Percentiles rank a stretch among this genome's conserved stretches.
These are phyloP conservation scores for Odontomyia ornata DNA, from an alignment of 2,888 invertebrate species.

Conservation along the genomic window DNA sequence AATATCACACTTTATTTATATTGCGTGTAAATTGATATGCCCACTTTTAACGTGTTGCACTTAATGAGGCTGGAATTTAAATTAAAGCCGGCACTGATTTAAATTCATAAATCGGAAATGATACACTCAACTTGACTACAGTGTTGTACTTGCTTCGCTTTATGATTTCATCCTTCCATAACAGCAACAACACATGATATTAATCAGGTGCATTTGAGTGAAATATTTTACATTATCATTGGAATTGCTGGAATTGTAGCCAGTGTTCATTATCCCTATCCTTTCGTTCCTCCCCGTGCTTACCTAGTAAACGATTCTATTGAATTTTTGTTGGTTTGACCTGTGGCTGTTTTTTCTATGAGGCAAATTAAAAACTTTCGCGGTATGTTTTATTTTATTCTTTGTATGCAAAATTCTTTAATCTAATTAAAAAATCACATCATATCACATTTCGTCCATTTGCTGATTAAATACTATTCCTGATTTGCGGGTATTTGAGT, in stretches of 20 bases:
- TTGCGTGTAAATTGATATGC: conserved; percentile 1
- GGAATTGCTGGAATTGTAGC: not conserved
- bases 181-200: not conserved
- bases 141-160: not conserved
- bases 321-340: not conserved
- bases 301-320: not conserved
- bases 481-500: not conserved
- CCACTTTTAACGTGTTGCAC: conserved; percentile 49
- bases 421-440: conserved; percentile 41
- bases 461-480: conserved; percentile 2
- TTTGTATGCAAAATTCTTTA: not conserved
- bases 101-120: conserved; percentile 28
- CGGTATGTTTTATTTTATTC: conserved; percentile 30
- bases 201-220: conserved; percentile 6
- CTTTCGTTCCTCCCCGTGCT: not conserved
- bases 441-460: not conserved
- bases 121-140: not conserved
- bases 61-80: conserved; percentile 48
- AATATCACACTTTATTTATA: not conserved
- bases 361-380: conserved; percentile 37
- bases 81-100: conserved; percentile 46
- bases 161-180: not conserved
- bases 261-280: not conserved
- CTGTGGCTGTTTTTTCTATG: conserved; percentile 12
- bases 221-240: not conserved